phyloP scores from a whole-genome alignment of 2,888 invertebrate genomes.

The Drosophila yooni region DNA sequence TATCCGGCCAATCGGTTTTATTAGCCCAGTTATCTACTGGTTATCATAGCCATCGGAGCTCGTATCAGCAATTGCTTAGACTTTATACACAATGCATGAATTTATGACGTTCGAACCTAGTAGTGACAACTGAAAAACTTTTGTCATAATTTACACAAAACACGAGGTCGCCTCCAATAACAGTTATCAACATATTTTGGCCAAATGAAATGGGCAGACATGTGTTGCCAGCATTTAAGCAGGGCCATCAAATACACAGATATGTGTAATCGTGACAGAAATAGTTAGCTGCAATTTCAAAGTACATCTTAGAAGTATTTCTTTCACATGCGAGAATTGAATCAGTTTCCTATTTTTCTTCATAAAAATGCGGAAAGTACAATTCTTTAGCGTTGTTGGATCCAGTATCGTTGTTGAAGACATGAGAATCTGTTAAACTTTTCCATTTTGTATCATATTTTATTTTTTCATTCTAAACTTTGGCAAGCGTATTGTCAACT shows the following conservation, averaged over 20 bases:
- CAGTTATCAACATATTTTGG: constrained; percentile 23
- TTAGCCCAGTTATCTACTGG: constrained; percentile 32
- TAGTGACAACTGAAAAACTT: constrained; percentile 5
- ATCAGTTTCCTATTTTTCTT: constrained; percentile 1
- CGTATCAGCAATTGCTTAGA: constrained; percentile 32
- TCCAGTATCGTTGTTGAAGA: not conserved
- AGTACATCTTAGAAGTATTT: not conserved
- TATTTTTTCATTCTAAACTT: constrained; percentile 16
- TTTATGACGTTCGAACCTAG: constrained; percentile 38
- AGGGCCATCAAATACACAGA: constrained; percentile 8
- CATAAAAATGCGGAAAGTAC: not conserved
- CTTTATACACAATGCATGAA: constrained; percentile 29
- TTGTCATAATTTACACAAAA: constrained; percentile 24
- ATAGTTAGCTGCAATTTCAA: constrained; percentile 7
- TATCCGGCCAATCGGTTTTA: constrained; percentile 42
- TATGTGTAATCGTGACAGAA: constrained; percentile 7
- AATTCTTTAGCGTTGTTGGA: not conserved
- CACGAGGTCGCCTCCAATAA: constrained; percentile 2
- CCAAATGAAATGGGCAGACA: constrained; percentile 15
- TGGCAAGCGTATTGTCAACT: constrained; percentile 6
- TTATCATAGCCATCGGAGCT: constrained; percentile 13
- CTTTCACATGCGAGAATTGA: constrained; percentile 12
- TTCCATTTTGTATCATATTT: constrained; percentile 18
- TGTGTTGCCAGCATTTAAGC: constrained; percentile 7
- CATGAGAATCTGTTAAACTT: constrained; percentile 8